These are phyloP conservation scores for Drosophila phalerata DNA, from an alignment of 2,888 invertebrate species.

Conservation along the genomic window DNA sequence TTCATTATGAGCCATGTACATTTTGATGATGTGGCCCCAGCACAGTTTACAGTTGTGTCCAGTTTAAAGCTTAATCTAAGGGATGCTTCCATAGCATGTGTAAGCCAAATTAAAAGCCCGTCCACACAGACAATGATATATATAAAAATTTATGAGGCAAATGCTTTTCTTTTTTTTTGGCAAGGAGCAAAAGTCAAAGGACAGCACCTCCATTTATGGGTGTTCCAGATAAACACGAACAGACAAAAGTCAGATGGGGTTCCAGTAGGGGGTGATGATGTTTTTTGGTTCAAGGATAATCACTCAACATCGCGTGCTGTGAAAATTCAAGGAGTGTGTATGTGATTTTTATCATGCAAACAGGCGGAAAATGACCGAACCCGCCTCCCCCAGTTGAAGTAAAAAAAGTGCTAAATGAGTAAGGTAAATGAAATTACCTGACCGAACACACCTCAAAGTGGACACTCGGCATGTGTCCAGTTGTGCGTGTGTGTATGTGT, in stretches of 20 bases:
- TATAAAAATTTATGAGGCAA: conserved; percentile 71
- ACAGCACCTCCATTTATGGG: conserved; percentile 45
- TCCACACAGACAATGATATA: conserved; percentile 50
- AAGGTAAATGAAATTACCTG: conserved; percentile 82
- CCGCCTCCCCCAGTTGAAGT: conserved; percentile 6
- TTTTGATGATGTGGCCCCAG: conserved; percentile 14
- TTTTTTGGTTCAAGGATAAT: conserved; percentile 79
- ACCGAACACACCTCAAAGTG: conserved; percentile 79
- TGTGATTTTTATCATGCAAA: conserved; percentile 85
- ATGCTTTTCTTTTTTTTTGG: conserved; percentile 30
- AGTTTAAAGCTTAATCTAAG: conserved; percentile 41
- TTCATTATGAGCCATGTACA: conserved; percentile 63
- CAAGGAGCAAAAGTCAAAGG: conserved; percentile 66
- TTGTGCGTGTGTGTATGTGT: conserved; percentile 50
- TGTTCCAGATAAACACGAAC: conserved; percentile 51
- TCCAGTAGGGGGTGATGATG: conserved; percentile 11
- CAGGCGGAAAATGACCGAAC: conserved; percentile 70
- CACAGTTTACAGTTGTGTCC: conserved; percentile 1
- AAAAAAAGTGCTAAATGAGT: conserved; percentile 78
- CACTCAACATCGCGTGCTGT: conserved; percentile 84
- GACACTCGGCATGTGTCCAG: conserved; percentile 52
- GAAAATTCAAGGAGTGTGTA: conserved; percentile 85
- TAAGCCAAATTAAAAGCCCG: conserved; percentile 63
- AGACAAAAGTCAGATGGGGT: conserved; percentile 53
- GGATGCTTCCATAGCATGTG: conserved; percentile 64